A percentile compares a stretch with the other conserved stretches of the same genome.
Conservation (phyloP, 1,140 invertebrate species). For the Diorhabda carinulata region DNA sequence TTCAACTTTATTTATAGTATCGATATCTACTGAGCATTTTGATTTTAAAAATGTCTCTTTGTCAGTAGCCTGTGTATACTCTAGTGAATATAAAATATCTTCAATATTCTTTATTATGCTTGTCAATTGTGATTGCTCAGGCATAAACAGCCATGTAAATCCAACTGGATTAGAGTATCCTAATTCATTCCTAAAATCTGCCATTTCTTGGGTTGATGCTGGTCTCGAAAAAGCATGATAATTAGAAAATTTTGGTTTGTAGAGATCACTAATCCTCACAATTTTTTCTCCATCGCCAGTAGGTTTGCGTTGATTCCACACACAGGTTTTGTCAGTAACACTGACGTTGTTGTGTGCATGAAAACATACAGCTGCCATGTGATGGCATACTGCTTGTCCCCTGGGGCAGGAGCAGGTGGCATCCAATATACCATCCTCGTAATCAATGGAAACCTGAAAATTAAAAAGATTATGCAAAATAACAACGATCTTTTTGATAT, state of each 20-base stretch:
- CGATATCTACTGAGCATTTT: conserved; percentile 10
- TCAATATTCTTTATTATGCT: too few relatives aligned
- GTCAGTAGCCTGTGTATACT: neutral
- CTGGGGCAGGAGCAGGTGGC: conserved; percentile 15
- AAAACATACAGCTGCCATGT: conserved; percentile 14
- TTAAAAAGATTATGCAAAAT: too few relatives aligned
- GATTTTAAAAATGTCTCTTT: conserved; percentile 15
- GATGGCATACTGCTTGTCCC: conserved; percentile 13
- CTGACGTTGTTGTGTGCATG: conserved; percentile 15
- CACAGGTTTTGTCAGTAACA: conserved; percentile 14
- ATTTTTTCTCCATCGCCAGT: neutral
- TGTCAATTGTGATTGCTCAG: too few relatives aligned
- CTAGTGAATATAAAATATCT: conserved; percentile 12
- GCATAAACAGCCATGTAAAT: too few relatives aligned
- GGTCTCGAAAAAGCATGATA: too few relatives aligned
- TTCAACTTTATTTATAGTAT: neutral
- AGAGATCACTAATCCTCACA: neutral
- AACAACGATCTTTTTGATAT: too few relatives aligned
- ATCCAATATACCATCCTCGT: conserved; percentile 8
- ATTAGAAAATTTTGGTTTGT: too few relatives aligned
- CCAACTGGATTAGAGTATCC: too few relatives aligned
- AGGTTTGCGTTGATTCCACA: neutral
- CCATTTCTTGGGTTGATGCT: too few relatives aligned
- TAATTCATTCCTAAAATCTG: too few relatives aligned
- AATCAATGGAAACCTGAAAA: conserved; percentile 11